A percentile compares a stretch with the other conserved stretches of the same genome.
Evolutionary conservation across 2,888 invertebrate genomes (phyloP).

Genomic region (Stenolophus ochropezus): DNA sequence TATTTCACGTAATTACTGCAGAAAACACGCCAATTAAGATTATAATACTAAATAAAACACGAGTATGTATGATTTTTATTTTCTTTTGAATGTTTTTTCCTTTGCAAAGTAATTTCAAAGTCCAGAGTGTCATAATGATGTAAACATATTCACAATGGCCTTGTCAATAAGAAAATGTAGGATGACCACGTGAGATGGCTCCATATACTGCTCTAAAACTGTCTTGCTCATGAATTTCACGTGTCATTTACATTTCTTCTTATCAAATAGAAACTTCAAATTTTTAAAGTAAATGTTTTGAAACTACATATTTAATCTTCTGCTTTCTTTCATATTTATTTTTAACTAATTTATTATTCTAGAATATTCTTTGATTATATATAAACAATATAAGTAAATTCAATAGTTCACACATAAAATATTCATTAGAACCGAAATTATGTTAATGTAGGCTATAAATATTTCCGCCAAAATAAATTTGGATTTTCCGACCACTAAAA

Average conservation of each 20-base stretch:
- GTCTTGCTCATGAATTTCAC: slow-evolving; percentile 2
- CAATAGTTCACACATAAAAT: no score
- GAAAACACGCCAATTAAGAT: background rate
- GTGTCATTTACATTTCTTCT: background rate
- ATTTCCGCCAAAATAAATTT: no score
- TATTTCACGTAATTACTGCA: background rate
- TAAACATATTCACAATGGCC: slow-evolving; percentile 23
- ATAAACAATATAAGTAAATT: no score
- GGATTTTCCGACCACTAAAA: no score
- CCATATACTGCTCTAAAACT: background rate
- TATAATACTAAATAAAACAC: background rate
- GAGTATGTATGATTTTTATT: background rate
- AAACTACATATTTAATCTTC: background rate
- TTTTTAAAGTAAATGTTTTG: background rate
- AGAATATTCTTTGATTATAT: no score
- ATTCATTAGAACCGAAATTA: no score
- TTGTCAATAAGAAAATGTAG: slow-evolving; percentile 19
- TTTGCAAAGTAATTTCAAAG: slow-evolving; percentile 11
- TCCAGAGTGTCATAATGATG: slow-evolving; percentile 26
- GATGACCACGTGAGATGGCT: background rate
- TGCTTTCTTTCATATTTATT: no score
- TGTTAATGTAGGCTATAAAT: no score
- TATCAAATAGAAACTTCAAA: background rate
- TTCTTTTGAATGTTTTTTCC: slow-evolving; percentile 16
- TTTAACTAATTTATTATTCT: no score